Conservation (phyloP, 2,888 invertebrate species). For the Eurois occulta region DNA sequence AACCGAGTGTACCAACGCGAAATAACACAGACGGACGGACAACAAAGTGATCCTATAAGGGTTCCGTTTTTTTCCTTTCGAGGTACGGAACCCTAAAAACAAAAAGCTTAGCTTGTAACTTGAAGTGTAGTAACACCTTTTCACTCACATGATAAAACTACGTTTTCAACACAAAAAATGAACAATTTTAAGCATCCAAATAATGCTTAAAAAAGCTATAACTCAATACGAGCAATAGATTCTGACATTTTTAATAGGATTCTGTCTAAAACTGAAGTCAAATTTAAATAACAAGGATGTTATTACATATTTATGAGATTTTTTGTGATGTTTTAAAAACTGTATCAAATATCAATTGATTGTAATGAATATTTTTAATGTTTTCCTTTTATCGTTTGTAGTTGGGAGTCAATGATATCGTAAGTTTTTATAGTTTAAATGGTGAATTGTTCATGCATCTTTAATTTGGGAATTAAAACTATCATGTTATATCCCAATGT, state of each 20-base stretch:
- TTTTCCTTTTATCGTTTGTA: constrained; percentile 7
- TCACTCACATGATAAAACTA: not conserved
- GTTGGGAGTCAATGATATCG: not conserved
- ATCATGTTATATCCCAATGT: too few relatives aligned
- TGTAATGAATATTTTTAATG: constrained; percentile 2
- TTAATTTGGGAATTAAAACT: not conserved
- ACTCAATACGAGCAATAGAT: constrained; percentile 40
- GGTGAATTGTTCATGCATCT: not conserved
- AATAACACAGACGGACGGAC: too few relatives aligned
- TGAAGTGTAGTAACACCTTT: not conserved
- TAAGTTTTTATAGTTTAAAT: not conserved
- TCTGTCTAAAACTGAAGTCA: constrained; percentile 35
- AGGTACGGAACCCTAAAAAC: too few relatives aligned
- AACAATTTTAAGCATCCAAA: constrained; percentile 12
- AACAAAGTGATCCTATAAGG: too few relatives aligned
- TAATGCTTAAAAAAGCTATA: constrained; percentile 38
- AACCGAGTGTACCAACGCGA: too few relatives aligned
- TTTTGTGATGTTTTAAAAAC: constrained; percentile 36
- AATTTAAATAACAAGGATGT: constrained; percentile 55
- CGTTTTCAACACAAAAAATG: constrained; percentile 25
- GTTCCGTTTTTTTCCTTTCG: too few relatives aligned
- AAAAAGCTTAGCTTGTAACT: constrained; percentile 16
- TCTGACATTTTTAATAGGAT: constrained; percentile 49
- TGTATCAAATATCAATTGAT: constrained; percentile 39
- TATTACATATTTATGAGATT: constrained; percentile 18